Percentiles rank a stretch among this genome's conserved stretches.
Evolutionary conservation across 2,888 invertebrate genomes (phyloP).

Genomic region (Sarcophaga caerulescens): DNA sequence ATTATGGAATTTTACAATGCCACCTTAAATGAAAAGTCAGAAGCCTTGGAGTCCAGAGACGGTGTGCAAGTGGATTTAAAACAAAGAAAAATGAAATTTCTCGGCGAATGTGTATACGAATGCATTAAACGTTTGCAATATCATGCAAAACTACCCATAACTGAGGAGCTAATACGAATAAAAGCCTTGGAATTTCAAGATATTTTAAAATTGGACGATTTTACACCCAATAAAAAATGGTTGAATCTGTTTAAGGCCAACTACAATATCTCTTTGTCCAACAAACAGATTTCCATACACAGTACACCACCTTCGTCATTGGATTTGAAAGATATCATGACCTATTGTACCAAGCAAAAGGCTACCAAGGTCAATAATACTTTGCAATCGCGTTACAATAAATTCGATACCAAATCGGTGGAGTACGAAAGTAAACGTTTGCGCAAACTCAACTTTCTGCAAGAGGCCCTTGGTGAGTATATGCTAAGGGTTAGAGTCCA

Average conservation of each 20-base stretch:
- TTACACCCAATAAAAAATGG: slow-evolving; percentile 76
- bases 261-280: slow-evolving; percentile 75
- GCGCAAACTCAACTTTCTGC: slow-evolving; percentile 77
- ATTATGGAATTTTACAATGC: slow-evolving; percentile 77
- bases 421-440: slow-evolving; percentile 74
- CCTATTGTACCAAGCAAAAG: slow-evolving; percentile 71
- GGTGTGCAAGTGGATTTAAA: slow-evolving; percentile 72
- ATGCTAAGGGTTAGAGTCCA: slow-evolving; percentile 77
- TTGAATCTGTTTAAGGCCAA: slow-evolving; percentile 76
- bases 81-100: slow-evolving; percentile 74
- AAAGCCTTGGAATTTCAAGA: slow-evolving; percentile 75
- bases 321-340: slow-evolving; percentile 76
- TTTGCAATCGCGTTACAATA: slow-evolving; percentile 25
- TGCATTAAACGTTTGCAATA: slow-evolving; percentile 77
- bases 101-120: slow-evolving; percentile 78
- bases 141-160: slow-evolving; percentile 73
- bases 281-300: slow-evolving; percentile 74
- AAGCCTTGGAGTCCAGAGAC: slow-evolving; percentile 54
- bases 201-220: slow-evolving; percentile 74
- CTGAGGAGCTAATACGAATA: slow-evolving; percentile 75
- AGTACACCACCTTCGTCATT: slow-evolving; percentile 74
- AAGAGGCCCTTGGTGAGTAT: slow-evolving; percentile 77
- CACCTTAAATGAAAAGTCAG: slow-evolving; percentile 67
- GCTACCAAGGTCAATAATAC: slow-evolving; percentile 20
- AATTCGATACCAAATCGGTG: slow-evolving; percentile 71